These are phyloP conservation scores for Sebastolobus altivelis DNA, from an alignment of 2,797 vertebrate genomes.

Conservation along the genomic window DNA sequence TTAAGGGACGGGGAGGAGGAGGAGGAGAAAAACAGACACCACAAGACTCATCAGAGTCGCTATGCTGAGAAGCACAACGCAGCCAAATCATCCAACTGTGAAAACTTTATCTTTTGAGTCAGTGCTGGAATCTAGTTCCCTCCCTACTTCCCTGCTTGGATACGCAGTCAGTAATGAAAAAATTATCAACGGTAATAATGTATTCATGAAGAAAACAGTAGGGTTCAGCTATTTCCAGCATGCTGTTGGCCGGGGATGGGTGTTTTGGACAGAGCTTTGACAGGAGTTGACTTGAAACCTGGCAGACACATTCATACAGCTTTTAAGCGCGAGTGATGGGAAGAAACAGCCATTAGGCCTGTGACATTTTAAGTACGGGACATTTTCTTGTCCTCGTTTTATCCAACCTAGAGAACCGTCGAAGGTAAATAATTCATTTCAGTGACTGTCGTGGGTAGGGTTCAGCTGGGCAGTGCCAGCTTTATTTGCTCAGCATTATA, in stretches of 20 bases:
- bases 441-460: constrained; percentile 39
- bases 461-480: constrained; percentile 37
- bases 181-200: constrained; percentile 50
- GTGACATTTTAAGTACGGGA: constrained; percentile 48
- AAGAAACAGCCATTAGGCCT: constrained; percentile 49
- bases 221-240: constrained; percentile 44
- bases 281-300: constrained; percentile 38
- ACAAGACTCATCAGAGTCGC: constrained; percentile 55
- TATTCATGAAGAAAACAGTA: constrained; percentile 55
- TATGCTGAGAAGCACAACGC: constrained; percentile 49
- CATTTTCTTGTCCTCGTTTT: constrained; percentile 44
- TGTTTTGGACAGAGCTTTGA: constrained; percentile 36
- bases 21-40: constrained; percentile 47
- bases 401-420: constrained; percentile 42
- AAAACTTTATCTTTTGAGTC: constrained; percentile 75
- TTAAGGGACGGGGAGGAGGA: constrained; percentile 60
- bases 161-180: constrained; percentile 51
- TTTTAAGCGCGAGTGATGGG: constrained; percentile 38
- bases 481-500: constrained; percentile 52
- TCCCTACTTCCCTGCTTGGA: constrained; percentile 39
- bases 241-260: not conserved
- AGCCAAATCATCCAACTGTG: constrained; percentile 70
- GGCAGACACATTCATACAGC: constrained; percentile 23
- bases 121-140: constrained; percentile 40
- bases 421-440: constrained; percentile 69